Evolutionary conservation across 64 coral and sea anemone species (phyloP).

Genomic region (Montipora cactus): DNA sequence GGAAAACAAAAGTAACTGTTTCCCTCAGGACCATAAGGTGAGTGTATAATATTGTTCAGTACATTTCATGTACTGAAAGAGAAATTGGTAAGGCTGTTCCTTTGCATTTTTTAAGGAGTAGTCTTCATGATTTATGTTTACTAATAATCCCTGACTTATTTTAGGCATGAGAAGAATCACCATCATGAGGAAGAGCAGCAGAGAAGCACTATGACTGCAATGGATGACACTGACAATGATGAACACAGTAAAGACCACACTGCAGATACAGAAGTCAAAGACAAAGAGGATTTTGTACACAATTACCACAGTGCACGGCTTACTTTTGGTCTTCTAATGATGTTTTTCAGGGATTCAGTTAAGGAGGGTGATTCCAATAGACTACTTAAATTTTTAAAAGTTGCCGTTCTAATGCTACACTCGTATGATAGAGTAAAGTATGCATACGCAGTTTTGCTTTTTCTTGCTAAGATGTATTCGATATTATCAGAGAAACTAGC

Average conservation of each 20-base stretch:
- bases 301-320: conserved; percentile 54
- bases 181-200: neutral
- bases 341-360: conserved; percentile 44
- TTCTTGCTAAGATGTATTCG: conserved; percentile 56
- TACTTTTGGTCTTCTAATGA: conserved; percentile 38
- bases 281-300: conserved; percentile 23
- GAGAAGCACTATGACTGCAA: neutral
- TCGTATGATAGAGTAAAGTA: conserved; percentile 47
- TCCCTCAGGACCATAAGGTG: no score
- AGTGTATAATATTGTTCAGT: no score
- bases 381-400: conserved; percentile 47
- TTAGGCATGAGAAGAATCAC: neutral
- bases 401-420: conserved; percentile 31
- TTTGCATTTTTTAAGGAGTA: neutral
- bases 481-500: conserved; percentile 32
- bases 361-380: conserved; percentile 42
- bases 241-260: neutral
- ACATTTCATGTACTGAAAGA: no score
- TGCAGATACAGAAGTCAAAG: neutral
- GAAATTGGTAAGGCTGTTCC: no score
- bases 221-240: neutral
- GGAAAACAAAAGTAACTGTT: no score
- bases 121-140: neutral
- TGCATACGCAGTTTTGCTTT: conserved; percentile 55
- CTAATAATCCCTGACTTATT: neutral